Base-by-base conservation (phyloP, 1,140 invertebrate species). In the Trichomalopsis sarcophagae region DNA sequence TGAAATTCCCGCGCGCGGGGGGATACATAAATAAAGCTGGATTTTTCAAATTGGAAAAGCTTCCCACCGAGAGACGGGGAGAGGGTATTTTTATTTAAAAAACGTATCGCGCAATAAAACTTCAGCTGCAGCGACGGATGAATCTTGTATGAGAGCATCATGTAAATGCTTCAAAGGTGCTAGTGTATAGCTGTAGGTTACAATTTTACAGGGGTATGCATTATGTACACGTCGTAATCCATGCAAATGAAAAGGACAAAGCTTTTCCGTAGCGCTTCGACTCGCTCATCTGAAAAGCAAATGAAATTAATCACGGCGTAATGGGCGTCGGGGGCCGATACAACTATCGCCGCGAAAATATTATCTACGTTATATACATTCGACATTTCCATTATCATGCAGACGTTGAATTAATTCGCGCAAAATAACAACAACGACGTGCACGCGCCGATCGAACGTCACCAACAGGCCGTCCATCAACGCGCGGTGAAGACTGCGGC, bases 11-110 rank as follows among this genome's bases (percentile, higher is more conserved):
- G 23, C 27, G 23, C 27, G 69, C 68, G 17, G 21, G 6, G 6
- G 55, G 21, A 62, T n/a, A n/a, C 23, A 30, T 71, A 71, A 13
- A 71, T 71, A 71, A 71, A 30, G 13, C 9, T 7, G 30, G 69
- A 30, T 62, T 62, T n/a, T 62, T 62, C 17, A 62, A 62, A 62
- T 62, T 62, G 73, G 73, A 71, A 71, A 30, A 71, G 30, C 69
- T 71, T 62, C 17, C 5, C 21, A 0, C 5, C 69, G 33, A 36
- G 33, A 36, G 5, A 36, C 27, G 2, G 27, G 2, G 17, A 30
- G 27, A 66, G 68, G 5, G 23, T 71, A 30, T 11, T 71, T 71
- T 71, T 62, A 62, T 62, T 62, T 62, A 3, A 21, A 62, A 13
- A 62, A 62, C 4, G 14, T 6, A 62, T 62, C 6, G 17, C 21